Conservation (phyloP, 2,797 vertebrate genomes). For the Ceyx erithaca region DNA sequence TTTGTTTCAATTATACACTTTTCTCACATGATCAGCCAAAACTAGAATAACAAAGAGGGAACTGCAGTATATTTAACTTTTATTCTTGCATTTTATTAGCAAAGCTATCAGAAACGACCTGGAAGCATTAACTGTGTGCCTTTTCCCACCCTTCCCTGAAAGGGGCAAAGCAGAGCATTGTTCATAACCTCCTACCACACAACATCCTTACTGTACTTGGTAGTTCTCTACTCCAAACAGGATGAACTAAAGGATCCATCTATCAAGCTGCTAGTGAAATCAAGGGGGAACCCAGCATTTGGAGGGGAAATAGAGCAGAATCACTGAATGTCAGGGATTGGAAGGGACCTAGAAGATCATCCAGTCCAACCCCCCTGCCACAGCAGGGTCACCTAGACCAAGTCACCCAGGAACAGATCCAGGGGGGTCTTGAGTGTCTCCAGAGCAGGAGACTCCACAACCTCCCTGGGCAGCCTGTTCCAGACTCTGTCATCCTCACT, state of each 20-base stretch:
- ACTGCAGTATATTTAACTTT: conserved; percentile 10
- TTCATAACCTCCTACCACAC: not conserved
- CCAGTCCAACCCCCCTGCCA: too few relatives aligned
- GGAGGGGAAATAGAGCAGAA: not conserved
- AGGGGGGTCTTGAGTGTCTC: too few relatives aligned
- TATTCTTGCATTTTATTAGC: not conserved
- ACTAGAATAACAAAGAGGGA: conserved; percentile 2
- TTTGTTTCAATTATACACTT: conserved; percentile 34
- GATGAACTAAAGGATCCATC: not conserved
- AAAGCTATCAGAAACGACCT: not conserved
- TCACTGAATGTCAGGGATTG: too few relatives aligned
- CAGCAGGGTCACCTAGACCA: too few relatives aligned
- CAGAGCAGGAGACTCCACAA: too few relatives aligned
- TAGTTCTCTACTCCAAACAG: not conserved
- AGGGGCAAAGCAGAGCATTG: not conserved
- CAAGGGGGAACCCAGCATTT: not conserved
- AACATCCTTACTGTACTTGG: not conserved
- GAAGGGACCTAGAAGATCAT: too few relatives aligned
- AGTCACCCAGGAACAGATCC: too few relatives aligned
- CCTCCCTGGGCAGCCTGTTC: too few relatives aligned
- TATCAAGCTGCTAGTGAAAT: not conserved
- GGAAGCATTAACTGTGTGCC: not conserved
- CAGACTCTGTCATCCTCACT: too few relatives aligned
- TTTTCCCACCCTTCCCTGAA: not conserved
- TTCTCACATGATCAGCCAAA: not conserved